These are phyloP conservation scores for Clarias magur DNA, from an alignment of 2,113 vertebrate genomes.

Conservation along the genomic window DNA sequence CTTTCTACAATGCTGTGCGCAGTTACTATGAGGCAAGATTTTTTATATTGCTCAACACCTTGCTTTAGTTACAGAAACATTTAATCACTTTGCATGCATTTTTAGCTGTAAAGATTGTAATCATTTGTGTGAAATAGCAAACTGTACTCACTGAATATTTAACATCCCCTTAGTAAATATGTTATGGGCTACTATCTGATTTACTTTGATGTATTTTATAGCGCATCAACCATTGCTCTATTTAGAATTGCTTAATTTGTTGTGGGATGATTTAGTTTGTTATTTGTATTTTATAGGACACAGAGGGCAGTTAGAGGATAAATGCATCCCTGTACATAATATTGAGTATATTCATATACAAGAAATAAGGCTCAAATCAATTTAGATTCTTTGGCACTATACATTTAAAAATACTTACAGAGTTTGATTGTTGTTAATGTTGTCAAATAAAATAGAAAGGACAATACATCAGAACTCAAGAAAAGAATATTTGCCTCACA, in stretches of 20 bases:
- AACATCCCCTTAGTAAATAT: not conserved
- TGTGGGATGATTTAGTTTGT: not conserved
- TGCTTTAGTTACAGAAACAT: not conserved
- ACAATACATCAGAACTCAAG: not conserved
- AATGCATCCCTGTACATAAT: not conserved
- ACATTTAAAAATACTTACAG: not conserved
- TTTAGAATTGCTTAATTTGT: not conserved
- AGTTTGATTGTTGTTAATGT: not conserved
- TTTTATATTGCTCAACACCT: not conserved
- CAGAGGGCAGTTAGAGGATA: not conserved
- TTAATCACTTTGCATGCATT: not conserved
- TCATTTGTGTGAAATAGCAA: not conserved
- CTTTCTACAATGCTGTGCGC: conserved; percentile 93
- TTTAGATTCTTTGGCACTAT: not conserved
- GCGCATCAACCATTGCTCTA: not conserved
- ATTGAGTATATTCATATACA: not conserved
- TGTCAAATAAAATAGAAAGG: not conserved
- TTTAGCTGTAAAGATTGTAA: not conserved
- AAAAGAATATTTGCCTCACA: not conserved
- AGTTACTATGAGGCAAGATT: conserved; percentile 90
- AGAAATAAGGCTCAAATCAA: not conserved
- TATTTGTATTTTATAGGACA: not conserved
- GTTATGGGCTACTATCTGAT: not conserved
- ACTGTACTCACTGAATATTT: not conserved
- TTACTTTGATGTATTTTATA: not conserved